These are phyloP conservation scores for Rhogogaster chlorosoma DNA, from an alignment of 2,888 invertebrate species.

Conservation along the genomic window DNA sequence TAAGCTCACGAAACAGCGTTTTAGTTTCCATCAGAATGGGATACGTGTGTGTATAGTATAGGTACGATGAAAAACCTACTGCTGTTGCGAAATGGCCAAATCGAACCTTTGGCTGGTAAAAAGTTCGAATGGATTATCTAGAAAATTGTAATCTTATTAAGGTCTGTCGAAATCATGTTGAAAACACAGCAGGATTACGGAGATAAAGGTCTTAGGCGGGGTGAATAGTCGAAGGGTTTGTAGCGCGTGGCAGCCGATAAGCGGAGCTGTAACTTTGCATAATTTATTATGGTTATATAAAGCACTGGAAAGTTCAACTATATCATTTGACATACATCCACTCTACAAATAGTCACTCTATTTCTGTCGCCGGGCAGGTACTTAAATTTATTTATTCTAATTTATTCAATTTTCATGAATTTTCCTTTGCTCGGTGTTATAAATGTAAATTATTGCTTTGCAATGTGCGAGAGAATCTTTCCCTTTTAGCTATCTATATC, in stretches of 20 bases:
- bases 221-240: slow-evolving; percentile 15
- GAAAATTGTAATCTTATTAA: slow-evolving; percentile 5
- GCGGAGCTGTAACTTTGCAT: slow-evolving; percentile 9
- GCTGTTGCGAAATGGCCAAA: neutral
- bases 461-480: slow-evolving; percentile 9
- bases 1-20: neutral
- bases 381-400: slow-evolving; percentile 15
- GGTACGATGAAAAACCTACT: neutral
- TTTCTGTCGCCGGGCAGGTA: neutral
- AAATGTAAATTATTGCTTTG: slow-evolving; percentile 21
- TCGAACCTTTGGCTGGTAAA: neutral
- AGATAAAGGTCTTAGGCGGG: slow-evolving; percentile 11
- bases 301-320: neutral
- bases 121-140: neutral
- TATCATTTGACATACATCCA: neutral
- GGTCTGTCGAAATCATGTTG: neutral
- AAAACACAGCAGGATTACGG: slow-evolving; percentile 1
- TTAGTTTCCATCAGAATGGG: neutral
- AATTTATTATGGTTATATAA: slow-evolving; percentile 39
- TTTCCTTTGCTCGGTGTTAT: neutral
- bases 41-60: no score
- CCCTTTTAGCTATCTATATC: neutral
- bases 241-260: slow-evolving; percentile 7
- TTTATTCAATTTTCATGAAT: slow-evolving; percentile 14
- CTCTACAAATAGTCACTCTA: slow-evolving; percentile 28